phyloP scores from a whole-genome alignment of 2,113 vertebrate species.

The Dromas ardeola region DNA sequence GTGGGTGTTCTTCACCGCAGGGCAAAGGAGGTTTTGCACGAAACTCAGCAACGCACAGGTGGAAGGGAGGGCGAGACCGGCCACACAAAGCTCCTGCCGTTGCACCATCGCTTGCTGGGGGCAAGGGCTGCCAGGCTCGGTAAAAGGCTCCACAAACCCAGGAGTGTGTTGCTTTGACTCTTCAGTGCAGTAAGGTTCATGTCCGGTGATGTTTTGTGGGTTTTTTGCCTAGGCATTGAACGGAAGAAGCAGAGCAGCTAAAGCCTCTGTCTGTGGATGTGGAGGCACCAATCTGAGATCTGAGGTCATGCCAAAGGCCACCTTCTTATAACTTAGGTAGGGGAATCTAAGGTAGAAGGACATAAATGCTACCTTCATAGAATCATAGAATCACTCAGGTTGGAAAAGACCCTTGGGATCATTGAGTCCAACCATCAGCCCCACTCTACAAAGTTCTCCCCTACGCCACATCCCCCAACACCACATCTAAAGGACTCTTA shows the following conservation, averaged over 20 bases:
- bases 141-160: neutral
- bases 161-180: neutral
- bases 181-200: neutral
- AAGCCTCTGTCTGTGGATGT: neutral
- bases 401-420: no score
- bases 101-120: neutral
- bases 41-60: accelerated
- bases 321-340: neutral
- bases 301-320: neutral
- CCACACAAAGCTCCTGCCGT: neutral
- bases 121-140: neutral
- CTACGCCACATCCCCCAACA: no score
- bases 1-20: accelerated
- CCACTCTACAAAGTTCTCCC: no score
- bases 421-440: no score
- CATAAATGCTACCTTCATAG: neutral
- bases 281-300: neutral
- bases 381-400: no score
- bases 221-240: neutral
- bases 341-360: neutral
- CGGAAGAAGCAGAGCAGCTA: neutral
- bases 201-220: neutral
- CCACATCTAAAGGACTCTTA: no score
- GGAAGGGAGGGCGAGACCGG: neutral
- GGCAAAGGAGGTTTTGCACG: neutral